Base-by-base conservation (phyloP, 2,113 vertebrate species). In the Myrmophylax atrothorax region DNA sequence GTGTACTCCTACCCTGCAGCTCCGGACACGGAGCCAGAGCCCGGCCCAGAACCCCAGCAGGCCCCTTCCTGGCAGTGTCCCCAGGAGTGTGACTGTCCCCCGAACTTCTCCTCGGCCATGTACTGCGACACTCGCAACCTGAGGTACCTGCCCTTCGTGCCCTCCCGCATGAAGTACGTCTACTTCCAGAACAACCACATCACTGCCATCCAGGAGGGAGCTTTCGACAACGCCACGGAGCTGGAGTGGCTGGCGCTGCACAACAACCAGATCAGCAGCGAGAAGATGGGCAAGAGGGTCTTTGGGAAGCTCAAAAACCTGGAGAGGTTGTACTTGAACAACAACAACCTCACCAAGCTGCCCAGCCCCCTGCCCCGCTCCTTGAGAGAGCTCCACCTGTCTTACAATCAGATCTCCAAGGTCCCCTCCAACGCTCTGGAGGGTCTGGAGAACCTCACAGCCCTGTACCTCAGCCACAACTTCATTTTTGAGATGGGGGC, bases 171-270 rank as follows among this genome's bases (percentile, higher is more conserved):
- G 96, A 99, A 99, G 78, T 99, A 99, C 5, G 97, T 99, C 75
- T 99, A 99, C 88, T 99, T 99, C 93, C 99, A 99, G 96, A 98
- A 99, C 97, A 99, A 99, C 74, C 98, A 98, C 75, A 98, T 99
- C 94, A 92, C 97, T 2, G 47, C 98, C 64, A 97, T 99, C 89
- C 98, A 99, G 12, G 99, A 99, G 29, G 97, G 98, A 0, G 98
- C 98, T 22, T 98, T 99, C 4, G 98, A 97, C 93, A 99, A 99
- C 1, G 98, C 99, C 96, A 99, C 99, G 0, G 98, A 97, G 63
- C 97, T 99, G 49, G 98, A 99, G 46, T 99, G 99, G 99, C 94
- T 99, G 8, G 98, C 99, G 26, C 95, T 99, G 92, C 99, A 99
- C 14, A 97, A 98, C 97, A 99, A 99, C 93, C 98, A 98, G 95